phyloP scores from a whole-genome alignment of 1,140 invertebrate species.

The Apis mellifera region DNA sequence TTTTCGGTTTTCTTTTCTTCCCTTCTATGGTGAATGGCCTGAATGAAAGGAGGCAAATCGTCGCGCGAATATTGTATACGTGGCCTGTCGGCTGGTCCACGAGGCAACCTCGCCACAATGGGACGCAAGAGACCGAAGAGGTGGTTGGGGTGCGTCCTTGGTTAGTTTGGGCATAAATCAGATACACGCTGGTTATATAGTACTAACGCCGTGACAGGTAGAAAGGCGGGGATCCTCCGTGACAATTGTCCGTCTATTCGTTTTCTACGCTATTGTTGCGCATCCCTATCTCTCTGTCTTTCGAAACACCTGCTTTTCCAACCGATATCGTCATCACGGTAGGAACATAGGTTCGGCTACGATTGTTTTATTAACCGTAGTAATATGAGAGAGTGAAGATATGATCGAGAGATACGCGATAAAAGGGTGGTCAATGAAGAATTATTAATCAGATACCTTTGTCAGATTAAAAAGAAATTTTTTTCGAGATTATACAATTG shows the following conservation, averaged over 20 bases:
- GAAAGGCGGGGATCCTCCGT: conserved; percentile 17
- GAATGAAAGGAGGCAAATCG: conserved; percentile 53
- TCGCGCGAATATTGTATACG: conserved; percentile 53
- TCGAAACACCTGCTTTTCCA: conserved; percentile 44
- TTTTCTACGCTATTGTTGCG: conserved; percentile 34
- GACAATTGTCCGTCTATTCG: conserved; percentile 38
- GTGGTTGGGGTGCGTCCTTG: conserved; percentile 29
- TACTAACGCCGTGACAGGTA: conserved; percentile 40
- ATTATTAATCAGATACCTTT: not conserved
- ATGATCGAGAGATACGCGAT: not conserved
- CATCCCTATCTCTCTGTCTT: conserved; percentile 26
- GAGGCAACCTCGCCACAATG: conserved; percentile 41
- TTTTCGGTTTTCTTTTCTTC: not conserved
- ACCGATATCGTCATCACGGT: not conserved
- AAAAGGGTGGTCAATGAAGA: not conserved
- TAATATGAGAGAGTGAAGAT: no score
- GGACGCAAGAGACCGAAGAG: conserved; percentile 14
- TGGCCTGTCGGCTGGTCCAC: conserved; percentile 13
- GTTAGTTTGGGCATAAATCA: conserved; percentile 49
- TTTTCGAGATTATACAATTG: not conserved
- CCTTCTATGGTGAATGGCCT: conserved; percentile 14
- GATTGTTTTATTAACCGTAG: not conserved
- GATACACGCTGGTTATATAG: conserved; percentile 17
- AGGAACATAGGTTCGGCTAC: not conserved
- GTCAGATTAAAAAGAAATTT: not conserved